Percentiles rank a stretch among this genome's conserved stretches.
phyloP scores from a whole-genome alignment of 1,140 invertebrate species.

The Caerostris darwini region DNA sequence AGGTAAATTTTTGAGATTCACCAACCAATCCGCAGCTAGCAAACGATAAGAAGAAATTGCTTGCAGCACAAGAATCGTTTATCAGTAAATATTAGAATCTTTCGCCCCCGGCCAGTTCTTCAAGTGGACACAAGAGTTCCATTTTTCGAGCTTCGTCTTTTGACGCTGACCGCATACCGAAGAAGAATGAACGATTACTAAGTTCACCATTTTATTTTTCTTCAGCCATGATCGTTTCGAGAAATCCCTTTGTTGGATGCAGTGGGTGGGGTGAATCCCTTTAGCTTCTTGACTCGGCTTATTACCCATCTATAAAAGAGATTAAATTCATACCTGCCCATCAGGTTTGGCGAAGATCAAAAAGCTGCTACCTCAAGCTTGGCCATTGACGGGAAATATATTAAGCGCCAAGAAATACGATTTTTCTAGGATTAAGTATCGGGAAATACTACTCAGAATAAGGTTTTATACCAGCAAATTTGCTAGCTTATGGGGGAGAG shows the following conservation, averaged over 20 bases:
- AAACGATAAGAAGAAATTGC: constrained; percentile 41
- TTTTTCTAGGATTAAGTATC: neutral
- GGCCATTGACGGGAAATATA: neutral
- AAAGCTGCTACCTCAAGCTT: neutral
- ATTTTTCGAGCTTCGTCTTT: neutral
- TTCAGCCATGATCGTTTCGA: neutral
- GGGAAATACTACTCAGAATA: neutral
- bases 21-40: neutral
- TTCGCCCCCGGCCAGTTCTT: constrained; percentile 31
- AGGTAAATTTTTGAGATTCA: constrained; percentile 46
- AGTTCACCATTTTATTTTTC: neutral
- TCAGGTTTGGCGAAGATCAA: constrained; percentile 4
- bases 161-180: too few relatives aligned
- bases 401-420: neutral
- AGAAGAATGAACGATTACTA: constrained; percentile 20
- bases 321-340: constrained; percentile 19
- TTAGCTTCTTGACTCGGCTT: neutral
- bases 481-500: too few relatives aligned
- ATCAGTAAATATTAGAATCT: constrained; percentile 58
- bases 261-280: neutral
- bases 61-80: constrained; percentile 57
- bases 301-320: constrained; percentile 33
- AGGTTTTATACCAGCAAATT: too few relatives aligned
- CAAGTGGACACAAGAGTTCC: constrained; percentile 57
- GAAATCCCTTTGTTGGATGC: neutral